Evolutionary conservation across 2,113 vertebrate genomes (phyloP).

Genomic region (Misgurnus anguillicaudatus): DNA sequence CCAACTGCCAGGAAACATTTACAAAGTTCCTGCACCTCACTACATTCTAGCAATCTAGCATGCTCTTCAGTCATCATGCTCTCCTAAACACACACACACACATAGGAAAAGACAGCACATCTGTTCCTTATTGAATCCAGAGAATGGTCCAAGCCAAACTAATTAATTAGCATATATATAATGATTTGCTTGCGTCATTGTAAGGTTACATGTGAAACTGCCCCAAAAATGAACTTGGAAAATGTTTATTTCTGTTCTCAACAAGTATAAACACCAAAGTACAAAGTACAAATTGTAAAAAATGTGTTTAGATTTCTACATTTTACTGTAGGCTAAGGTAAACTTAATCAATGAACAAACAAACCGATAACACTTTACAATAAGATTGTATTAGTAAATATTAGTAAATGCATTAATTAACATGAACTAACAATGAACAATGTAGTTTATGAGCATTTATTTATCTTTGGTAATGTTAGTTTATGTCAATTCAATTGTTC

Average conservation of each 20-base stretch:
- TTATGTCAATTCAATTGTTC: too few species aligned
- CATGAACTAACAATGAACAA: too few species aligned
- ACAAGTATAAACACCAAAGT: neutral
- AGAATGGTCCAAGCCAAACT: constrained; percentile 44
- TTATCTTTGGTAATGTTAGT: too few species aligned
- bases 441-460: too few species aligned
- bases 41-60: constrained; percentile 39
- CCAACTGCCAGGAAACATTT: constrained; percentile 48
- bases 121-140: constrained; percentile 51
- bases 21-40: constrained; percentile 45
- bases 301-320: too few species aligned
- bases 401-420: too few species aligned
- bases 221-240: neutral
- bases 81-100: constrained; percentile 28
- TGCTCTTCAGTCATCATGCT: constrained; percentile 41
- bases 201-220: constrained; percentile 6
- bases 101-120: constrained; percentile 38
- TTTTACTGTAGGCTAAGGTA: too few species aligned
- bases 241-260: neutral
- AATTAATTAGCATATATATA: constrained; percentile 35
- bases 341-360: too few species aligned
- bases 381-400: too few species aligned
- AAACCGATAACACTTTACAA: too few species aligned
- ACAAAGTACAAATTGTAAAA: too few species aligned
- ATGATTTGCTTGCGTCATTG: constrained; percentile 34